Conservation (phyloP, 1,140 invertebrate species). For the Drosophila carrolli region DNA sequence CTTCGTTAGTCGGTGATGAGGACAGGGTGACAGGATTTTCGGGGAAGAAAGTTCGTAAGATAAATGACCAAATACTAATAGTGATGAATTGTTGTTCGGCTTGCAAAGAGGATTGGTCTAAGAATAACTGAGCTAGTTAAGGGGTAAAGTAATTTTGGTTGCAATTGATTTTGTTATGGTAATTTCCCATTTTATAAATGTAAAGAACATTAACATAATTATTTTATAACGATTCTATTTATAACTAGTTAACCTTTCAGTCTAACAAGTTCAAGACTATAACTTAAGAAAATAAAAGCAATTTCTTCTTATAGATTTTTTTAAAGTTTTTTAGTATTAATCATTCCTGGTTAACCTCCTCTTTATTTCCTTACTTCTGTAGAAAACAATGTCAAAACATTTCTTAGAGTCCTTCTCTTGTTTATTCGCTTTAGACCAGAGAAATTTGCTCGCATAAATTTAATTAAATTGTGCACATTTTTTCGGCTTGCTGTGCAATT, state of each 20-base stretch:
- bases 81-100: slow-evolving; percentile 24
- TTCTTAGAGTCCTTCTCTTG: neutral
- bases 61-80: slow-evolving; percentile 23
- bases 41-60: slow-evolving; percentile 4
- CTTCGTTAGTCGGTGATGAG: slow-evolving; percentile 28
- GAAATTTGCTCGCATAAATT: slow-evolving; percentile 38
- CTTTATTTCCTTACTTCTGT: neutral
- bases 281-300: too few species aligned
- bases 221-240: too few species aligned
- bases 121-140: too few species aligned
- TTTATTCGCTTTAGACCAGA: slow-evolving; percentile 17
- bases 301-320: too few species aligned
- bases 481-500: slow-evolving; percentile 44
- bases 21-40: slow-evolving; percentile 5
- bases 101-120: neutral
- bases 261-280: too few species aligned
- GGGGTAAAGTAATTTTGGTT: neutral
- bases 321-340: too few species aligned
- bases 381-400: neutral
- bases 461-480: slow-evolving; percentile 47
- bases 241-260: too few species aligned
- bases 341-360: too few species aligned
- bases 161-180: too few species aligned
- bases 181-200: too few species aligned
- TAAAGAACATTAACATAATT: too few species aligned